These are phyloP conservation scores for Sarcoramphus papa DNA, from an alignment of 2,797 vertebrate species.

Conservation along the genomic window DNA sequence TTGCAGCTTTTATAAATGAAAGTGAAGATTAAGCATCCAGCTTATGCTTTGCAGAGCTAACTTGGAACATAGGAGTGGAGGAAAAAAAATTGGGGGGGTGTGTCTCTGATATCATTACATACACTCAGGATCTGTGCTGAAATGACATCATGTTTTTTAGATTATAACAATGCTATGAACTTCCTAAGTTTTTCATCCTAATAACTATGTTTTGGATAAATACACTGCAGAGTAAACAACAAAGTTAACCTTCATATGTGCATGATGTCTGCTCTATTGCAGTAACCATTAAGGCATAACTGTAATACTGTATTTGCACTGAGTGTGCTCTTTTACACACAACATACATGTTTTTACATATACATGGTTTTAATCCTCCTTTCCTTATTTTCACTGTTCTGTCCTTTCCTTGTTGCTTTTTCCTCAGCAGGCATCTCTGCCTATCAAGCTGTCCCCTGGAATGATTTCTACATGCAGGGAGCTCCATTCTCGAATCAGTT, in stretches of 20 bases:
- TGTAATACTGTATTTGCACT: not conserved
- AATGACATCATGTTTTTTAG: not conserved
- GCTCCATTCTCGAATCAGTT: not conserved
- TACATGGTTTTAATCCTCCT: not conserved
- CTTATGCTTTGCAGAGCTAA: not conserved
- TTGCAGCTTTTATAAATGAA: not conserved
- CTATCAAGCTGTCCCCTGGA: slow-evolving; percentile 29
- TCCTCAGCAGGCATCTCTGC: not conserved
- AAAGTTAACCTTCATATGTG: not conserved
- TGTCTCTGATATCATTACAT: not conserved
- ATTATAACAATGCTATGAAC: not conserved
- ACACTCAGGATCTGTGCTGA: not conserved
- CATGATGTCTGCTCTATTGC: not conserved
- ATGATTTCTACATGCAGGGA: slow-evolving; percentile 8
- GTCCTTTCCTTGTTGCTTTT: not conserved
- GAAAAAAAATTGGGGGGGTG: fast-evolving
- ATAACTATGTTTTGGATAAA: not conserved
- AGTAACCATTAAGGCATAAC: too few relatives aligned
- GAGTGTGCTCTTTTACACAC: not conserved
- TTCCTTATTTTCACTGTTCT: not conserved
- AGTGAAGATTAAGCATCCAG: not conserved
- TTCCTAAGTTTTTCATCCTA: not conserved
- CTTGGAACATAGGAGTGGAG: not conserved
- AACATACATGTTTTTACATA: not conserved
- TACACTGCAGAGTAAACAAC: not conserved